Conservation (phyloP, 2,888 invertebrate genomes). For the Eupelmus urozonus region DNA sequence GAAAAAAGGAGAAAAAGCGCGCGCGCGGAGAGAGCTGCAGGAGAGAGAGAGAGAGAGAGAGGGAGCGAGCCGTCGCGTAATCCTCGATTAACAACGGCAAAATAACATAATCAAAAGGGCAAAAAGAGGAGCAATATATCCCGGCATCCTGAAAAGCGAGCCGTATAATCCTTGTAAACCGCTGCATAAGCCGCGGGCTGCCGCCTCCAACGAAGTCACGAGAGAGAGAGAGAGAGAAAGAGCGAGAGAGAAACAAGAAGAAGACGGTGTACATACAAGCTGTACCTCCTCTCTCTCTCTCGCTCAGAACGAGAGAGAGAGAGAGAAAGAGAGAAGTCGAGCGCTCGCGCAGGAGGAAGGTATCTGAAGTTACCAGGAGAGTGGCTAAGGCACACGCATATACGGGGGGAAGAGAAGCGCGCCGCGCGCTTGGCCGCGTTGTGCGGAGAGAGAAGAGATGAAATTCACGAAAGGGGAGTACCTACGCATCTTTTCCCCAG, state of each 20-base stretch:
- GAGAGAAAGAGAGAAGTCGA: no score
- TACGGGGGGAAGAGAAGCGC: not conserved
- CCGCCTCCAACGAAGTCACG: slow-evolving; percentile 18
- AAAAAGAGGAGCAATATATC: not conserved
- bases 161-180: slow-evolving; percentile 9
- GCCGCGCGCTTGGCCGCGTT: no score
- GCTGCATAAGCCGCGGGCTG: not conserved
- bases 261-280: not conserved
- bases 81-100: not conserved
- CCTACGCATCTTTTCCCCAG: slow-evolving; percentile 31
- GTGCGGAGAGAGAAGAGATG: not conserved
- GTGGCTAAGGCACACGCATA: no score
- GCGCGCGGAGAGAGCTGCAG: no score
- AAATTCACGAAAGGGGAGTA: slow-evolving; percentile 47
- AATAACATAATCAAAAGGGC: not conserved
- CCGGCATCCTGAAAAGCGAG: not conserved
- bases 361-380: not conserved
- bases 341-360: not conserved
- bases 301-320: no score
- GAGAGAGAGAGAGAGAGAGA: no score
- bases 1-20: no score
- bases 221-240: not conserved
- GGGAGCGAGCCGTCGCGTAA: not conserved
- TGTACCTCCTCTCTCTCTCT: no score
- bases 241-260: not conserved